Conservation (phyloP, 2,888 invertebrate genomes). For the Luffia ferchaultella region DNA sequence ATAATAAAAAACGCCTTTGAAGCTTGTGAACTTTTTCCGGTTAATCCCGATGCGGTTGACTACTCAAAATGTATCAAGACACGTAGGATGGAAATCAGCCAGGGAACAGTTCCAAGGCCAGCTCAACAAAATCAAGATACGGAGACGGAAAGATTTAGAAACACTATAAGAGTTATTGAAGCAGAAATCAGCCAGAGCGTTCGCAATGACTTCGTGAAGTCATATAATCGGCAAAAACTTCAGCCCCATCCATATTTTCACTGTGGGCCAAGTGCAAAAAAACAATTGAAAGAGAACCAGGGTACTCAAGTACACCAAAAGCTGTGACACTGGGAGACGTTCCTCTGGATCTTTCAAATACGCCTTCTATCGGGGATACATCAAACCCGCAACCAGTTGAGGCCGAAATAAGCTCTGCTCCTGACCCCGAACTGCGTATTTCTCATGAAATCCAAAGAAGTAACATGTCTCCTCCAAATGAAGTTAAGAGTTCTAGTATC, state of each 20-base stretch:
- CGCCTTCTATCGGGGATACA: too few relatives aligned
- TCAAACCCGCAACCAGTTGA: too few relatives aligned
- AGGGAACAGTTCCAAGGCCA: too few relatives aligned
- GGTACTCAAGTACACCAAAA: too few relatives aligned
- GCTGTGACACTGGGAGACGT: too few relatives aligned
- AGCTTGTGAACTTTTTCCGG: background rate
- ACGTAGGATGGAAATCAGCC: background rate
- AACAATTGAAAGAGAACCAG: background rate
- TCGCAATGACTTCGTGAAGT: background rate
- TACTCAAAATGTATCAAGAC: background rate
- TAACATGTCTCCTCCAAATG: too few relatives aligned
- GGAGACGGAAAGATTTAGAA: background rate
- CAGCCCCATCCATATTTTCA: background rate
- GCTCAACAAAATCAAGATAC: too few relatives aligned
- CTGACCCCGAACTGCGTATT: too few relatives aligned
- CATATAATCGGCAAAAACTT: background rate
- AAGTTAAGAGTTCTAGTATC: too few relatives aligned
- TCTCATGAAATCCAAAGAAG: too few relatives aligned
- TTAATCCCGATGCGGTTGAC: background rate
- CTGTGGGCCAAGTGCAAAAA: background rate
- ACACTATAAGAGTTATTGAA: background rate
- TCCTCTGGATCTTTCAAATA: too few relatives aligned
- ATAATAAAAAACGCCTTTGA: background rate
- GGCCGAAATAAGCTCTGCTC: too few relatives aligned
- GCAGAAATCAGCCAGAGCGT: background rate